Evolutionary conservation across 2,113 vertebrate genomes (phyloP), one percentile per base, ranked within the genome.

Genomic region (Genyomyrus donnyi): DNA sequence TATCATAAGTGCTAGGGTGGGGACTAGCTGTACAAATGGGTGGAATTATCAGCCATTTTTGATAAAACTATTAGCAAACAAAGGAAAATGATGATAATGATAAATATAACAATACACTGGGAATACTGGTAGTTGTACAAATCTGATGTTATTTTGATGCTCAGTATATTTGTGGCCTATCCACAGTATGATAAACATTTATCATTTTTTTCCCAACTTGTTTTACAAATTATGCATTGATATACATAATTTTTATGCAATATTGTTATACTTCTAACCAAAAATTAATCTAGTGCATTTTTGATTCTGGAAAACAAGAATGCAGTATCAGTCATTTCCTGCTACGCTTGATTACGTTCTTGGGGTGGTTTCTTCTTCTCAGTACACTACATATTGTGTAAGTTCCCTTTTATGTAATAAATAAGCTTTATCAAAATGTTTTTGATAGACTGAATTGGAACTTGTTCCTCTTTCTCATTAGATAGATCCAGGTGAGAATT

Each of bases 311-410:
- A 88, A 74, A 89, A 92, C 91, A 91, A 93, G 94, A 94, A 90
- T 93, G 92, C 93, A 92, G 92, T 92, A 93, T 94, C 93, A 92
- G 27, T 53, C 49, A 35, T 92, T 93, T 91, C 92, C 91, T 77
- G 90, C 93, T 94, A 93, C 93, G 1, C 13, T 27, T 49, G 11
- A 56, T 56, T 6, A 21, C 1, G 77, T 13, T 8, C 39, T 45
- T 24, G 48, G 42, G 83, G 1, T 85, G 45, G 6, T 24, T 24
- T 24, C 62, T 31, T 70, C 27, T 85, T 48, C 83, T n/a, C 83
- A 48, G 35, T 80, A 5, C 31, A 42, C 74, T 80, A 39, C 6
- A 80, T 17, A 66, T 27, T 31, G 10, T 70, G n/a, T 15, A 42
- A 7, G 35, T 42, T 80, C 31, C 74, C 5, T 80, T 80, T 80